These are phyloP conservation scores for Phoebastria nigripes DNA, from an alignment of 2,797 vertebrate genomes.

Conservation along the genomic window DNA sequence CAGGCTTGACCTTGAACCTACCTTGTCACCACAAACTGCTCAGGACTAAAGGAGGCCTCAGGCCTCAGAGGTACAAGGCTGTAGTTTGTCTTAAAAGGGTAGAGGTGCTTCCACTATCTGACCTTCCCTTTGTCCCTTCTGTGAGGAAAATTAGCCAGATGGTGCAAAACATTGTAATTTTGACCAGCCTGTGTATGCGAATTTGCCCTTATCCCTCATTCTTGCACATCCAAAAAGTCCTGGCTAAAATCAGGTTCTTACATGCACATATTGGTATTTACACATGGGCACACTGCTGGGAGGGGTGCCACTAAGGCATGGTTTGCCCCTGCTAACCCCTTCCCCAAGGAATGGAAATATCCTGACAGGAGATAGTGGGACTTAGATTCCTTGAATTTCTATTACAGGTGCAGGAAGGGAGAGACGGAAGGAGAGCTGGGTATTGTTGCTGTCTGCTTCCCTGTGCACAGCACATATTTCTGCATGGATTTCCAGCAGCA, in stretches of 20 bases:
- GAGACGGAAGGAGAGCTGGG: not conserved
- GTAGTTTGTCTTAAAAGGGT: not conserved
- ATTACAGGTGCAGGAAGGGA: not conserved
- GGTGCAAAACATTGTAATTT: not conserved
- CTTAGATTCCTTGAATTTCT: not conserved
- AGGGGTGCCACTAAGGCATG: not conserved
- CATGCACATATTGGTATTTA: not conserved
- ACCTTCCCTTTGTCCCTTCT: not conserved
- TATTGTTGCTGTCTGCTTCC: not conserved
- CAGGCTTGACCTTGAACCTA: not conserved
- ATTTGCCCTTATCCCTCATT: not conserved
- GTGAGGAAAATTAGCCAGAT: not conserved
- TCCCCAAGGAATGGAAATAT: not conserved
- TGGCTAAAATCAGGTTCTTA: not conserved
- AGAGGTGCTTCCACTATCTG: not conserved
- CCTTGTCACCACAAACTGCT: not conserved
- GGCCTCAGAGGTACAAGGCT: not conserved
- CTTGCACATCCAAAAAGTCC: not conserved
- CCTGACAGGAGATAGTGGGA: not conserved
- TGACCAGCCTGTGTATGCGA: not conserved
- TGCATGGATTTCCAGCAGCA: constrained; percentile 47
- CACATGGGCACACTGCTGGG: not conserved
- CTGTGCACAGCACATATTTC: constrained; percentile 6
- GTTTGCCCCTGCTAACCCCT: not conserved
- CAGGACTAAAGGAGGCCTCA: not conserved